Evolutionary conservation across 2,888 invertebrate genomes (phyloP), one percentile per base, ranked within the genome.

Genomic region (Ferrisia virgata): DNA sequence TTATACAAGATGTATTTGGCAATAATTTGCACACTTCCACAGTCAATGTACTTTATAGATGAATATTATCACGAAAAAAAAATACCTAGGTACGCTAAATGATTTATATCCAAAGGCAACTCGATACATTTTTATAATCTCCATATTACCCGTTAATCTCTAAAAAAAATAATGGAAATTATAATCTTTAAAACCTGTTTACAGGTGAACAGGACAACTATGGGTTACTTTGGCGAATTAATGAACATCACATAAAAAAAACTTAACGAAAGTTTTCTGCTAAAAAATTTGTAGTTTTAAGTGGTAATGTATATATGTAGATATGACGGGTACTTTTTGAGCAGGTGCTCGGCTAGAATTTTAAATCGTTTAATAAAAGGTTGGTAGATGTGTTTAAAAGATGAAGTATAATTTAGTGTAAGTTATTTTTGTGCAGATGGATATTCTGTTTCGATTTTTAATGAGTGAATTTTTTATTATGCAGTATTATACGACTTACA

Each of bases 181-280:
- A 64, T 64, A 64, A 64, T 64, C 64, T 64, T 64, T 64, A 64
- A 64, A 64, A 64, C 64, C 64, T 15, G 64, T 64, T 64, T 28
- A 15, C 25, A 28, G 28, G 28, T 28, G 64, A 64, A 64, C 64
- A 64, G 15, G 64, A 64, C 64, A 64, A 64, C 64, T 53, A 53
- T 53, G 53, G 53, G 53, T 53, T 53, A 53, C 53, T 28, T 58
- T 28, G 28, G 64, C 64, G 28, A 64, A 64, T 64, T 64, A 64
- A 64, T 28, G 64, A 28, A 28, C 28, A 64, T 28, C 25, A 64
- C 28, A 11, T 64, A 64, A 64, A 25, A 15, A 64, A 64, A 28
- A 8, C 5, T 15, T 64, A 64, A 64, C 64, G 28, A 28, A 64
- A 64, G 64, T 64, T 64, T 15, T 64, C 4, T 11, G 64, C 64